Evolutionary conservation across 2,888 invertebrate species (phyloP).

Genomic region (Phengaris arion): DNA sequence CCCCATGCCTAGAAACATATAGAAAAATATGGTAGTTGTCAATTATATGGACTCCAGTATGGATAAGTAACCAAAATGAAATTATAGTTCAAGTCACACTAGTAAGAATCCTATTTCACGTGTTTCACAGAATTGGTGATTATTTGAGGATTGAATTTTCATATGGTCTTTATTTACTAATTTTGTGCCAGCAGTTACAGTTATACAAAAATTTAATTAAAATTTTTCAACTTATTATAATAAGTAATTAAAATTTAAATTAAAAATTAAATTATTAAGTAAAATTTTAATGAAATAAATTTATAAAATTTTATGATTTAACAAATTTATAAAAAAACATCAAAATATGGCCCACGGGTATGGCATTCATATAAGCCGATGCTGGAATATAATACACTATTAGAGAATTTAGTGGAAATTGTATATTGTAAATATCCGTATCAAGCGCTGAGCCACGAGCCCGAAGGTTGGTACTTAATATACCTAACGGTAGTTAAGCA

Average conservation of each 20-base stretch:
- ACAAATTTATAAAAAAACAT: not conserved
- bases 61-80: not conserved
- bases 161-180: no score
- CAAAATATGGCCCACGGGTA: not conserved
- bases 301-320: no score
- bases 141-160: no score
- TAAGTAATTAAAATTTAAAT: no score
- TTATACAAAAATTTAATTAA: no score
- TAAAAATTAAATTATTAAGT: no score
- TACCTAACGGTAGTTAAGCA: slow-evolving; percentile 9
- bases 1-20: slow-evolving; percentile 38
- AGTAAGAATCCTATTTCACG: no score
- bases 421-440: not conserved
- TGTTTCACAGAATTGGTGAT: no score
- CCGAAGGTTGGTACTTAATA: not conserved
- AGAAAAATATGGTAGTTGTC: not conserved
- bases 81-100: not conserved
- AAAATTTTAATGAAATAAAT: no score
- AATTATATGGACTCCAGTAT: not conserved
- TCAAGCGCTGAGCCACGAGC: slow-evolving; percentile 3
- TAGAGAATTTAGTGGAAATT: not conserved
- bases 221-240: no score
- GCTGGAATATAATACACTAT: not conserved
- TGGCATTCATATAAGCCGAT: not conserved
- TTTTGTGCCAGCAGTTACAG: no score